Base-by-base conservation (phyloP, 2,113 vertebrate genomes). In the Nymphicus hollandicus region DNA sequence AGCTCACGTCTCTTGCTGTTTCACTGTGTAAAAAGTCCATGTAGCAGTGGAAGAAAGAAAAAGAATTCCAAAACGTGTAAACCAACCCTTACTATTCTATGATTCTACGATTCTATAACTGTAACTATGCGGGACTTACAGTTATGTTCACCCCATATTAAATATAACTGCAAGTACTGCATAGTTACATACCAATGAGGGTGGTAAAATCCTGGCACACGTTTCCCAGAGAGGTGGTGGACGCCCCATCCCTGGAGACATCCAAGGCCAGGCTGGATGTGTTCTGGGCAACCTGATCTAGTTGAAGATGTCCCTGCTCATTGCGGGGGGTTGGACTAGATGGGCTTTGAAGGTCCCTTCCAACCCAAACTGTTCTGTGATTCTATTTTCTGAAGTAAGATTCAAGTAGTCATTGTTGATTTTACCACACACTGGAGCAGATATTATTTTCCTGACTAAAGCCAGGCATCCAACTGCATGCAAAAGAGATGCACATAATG, bases 371-470 rank as follows among this genome's bases (percentile, higher is more conserved):
- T 58, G 23, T 58, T 58, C 33, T 24, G 33, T 15, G 56, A 35
- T 58, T 77, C 0, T 63, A 58, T 68, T 71, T 91, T 71, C 43
- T 81, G 50, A 88, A 58, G 22, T 47, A 71, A 91, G 78, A 91
- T 79, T 69, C 53, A 83, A 90, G 49, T 6, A 89, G 78, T 50
- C 63, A 64, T 9, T 84, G 73, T 60, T 93, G 66, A 74, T 89
- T 88, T 65, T 85, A 83, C 61, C 37, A 52, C 53, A 47, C 65
- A 70, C 60, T 73, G 81, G 73, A 92, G 68, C 73, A 91, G 46
- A 33, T 80, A 84, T 25, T 82, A 68, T 89, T 96, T 86, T 92
- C 53, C 56, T 91, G 61, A 93, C 77, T 91, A 55, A 79, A 92
- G 39, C 41, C 44, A 88, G 63, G 58, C 71, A 74, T 23, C 29